Base-by-base conservation (phyloP, 2,113 vertebrate species). In the Cebidichthys violaceus region DNA sequence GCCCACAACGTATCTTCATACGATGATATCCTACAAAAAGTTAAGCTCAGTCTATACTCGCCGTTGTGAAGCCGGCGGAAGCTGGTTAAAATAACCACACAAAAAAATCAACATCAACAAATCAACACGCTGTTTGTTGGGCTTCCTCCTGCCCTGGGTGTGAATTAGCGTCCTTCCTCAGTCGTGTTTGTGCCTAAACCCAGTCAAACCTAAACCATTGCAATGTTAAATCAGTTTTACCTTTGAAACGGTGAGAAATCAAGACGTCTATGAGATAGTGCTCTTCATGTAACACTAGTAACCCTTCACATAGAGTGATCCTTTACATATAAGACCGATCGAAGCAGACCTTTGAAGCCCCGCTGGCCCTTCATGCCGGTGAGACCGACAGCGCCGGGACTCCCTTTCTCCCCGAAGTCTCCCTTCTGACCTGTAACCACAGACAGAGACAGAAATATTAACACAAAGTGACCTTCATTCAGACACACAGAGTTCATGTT, bases 301-400 rank as follows among this genome's bases (percentile, higher is more conserved):
- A 8, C 52, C 22, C 15, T 59, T 24, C 33, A 69, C 39, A 54
- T 2, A 50, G 39, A 78, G 43, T 17, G 4, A 79, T 37, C 29
- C 35, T 69, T 15, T 7, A 64, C 2, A 24, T 4, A 18, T 4
- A 35, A 27, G 43, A 6, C 4, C 6, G 13, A 64, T 74, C 9
- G 59, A 8, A 64, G 72, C 90, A 60, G n/a, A 95, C 95, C 95
- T 92, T 95, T 95, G 41, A 75, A 83, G 15, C 94, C 94, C 2
- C 24, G 81, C 0, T 61, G 67, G 27, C 95, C 95, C 45, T 94
- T 95, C 3, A 22, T 31, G 37, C 95, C 95, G 0, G 18, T 45
- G 54, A 87, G 82, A 22, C 95, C 95, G 0, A 1, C 0, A 0
- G 0, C 0, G 10, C 95, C 95, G 0, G 1, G 0, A 1, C 43